Conservation (phyloP, 2,797 vertebrate species). For the Yasuhikotakia modesta region DNA sequence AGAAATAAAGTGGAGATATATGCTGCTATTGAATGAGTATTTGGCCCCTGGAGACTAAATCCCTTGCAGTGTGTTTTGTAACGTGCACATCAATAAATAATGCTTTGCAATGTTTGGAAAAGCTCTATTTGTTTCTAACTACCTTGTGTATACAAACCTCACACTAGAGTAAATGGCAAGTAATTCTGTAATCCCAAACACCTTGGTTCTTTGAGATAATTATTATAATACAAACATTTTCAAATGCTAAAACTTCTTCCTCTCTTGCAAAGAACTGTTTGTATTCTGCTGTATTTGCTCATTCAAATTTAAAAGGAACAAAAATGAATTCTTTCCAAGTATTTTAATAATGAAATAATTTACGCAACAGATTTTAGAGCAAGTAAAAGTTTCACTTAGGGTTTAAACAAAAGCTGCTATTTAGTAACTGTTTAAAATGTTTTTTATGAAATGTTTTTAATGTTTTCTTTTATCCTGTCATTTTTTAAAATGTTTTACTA, state of each 20-base stretch:
- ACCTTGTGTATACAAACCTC: slow-evolving; percentile 3
- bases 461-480: too few species aligned
- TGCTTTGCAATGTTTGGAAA: slow-evolving; percentile 54
- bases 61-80: slow-evolving; percentile 51
- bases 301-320: slow-evolving; percentile 1
- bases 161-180: slow-evolving; percentile 48
- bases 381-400: background rate
- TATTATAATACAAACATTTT: slow-evolving; percentile 17
- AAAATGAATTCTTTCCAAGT: background rate
- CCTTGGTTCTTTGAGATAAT: slow-evolving; percentile 46
- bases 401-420: background rate
- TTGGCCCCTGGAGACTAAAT: slow-evolving; percentile 49
- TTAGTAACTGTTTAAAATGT: background rate
- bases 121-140: slow-evolving; percentile 49
- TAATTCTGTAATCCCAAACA: slow-evolving; percentile 52
- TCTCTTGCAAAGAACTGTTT: slow-evolving; percentile 2
- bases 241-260: background rate
- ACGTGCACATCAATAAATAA: slow-evolving; percentile 63
- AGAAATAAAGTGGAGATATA: slow-evolving; percentile 9
- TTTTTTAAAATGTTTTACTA: too few species aligned
- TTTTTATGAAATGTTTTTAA: too few species aligned
- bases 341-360: background rate
- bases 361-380: background rate
- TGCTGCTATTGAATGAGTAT: slow-evolving; percentile 22
- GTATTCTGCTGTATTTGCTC: slow-evolving; percentile 7